Evolutionary conservation across 2,888 invertebrate genomes (phyloP).

Genomic region (Adelphocoris suturalis): DNA sequence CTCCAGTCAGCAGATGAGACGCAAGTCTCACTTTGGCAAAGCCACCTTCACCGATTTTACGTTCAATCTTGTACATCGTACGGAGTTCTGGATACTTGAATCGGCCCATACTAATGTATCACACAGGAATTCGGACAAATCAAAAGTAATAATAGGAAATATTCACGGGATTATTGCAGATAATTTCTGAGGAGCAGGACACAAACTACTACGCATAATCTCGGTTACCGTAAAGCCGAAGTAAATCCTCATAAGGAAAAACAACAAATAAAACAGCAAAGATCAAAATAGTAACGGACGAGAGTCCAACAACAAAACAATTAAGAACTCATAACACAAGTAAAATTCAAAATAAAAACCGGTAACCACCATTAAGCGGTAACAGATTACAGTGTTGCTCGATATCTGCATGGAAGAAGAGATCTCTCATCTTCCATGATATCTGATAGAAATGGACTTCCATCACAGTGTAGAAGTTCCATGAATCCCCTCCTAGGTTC

Average conservation of each 20-base stretch:
- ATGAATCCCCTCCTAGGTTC: too few species aligned
- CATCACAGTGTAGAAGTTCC: too few species aligned
- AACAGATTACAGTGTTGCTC: not conserved
- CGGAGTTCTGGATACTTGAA: constrained; percentile 79
- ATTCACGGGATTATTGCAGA: too few species aligned
- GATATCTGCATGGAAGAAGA: too few species aligned
- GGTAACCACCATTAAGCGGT: not conserved
- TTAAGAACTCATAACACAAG: not conserved
- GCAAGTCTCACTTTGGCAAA: constrained; percentile 91
- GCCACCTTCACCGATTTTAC: constrained; percentile 87
- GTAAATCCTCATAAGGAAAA: too few species aligned
- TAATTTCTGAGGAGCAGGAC: too few species aligned
- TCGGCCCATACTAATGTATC: constrained; percentile 41
- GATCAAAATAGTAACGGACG: not conserved
- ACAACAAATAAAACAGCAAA: not conserved
- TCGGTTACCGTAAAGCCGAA: too few species aligned
- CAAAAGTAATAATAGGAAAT: too few species aligned
- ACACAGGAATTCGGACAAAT: not conserved
- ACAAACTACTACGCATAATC: too few species aligned
- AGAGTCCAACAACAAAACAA: not conserved
- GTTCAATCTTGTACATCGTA: constrained; percentile 84
- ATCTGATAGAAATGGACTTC: too few species aligned
- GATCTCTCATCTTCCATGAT: too few species aligned
- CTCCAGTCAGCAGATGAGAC: constrained; percentile 87
- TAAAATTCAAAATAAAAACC: not conserved